Conservation (phyloP, 30 jellyfish, hydroid and myxozoan species). For the Chrysaora quinquecirrha region DNA sequence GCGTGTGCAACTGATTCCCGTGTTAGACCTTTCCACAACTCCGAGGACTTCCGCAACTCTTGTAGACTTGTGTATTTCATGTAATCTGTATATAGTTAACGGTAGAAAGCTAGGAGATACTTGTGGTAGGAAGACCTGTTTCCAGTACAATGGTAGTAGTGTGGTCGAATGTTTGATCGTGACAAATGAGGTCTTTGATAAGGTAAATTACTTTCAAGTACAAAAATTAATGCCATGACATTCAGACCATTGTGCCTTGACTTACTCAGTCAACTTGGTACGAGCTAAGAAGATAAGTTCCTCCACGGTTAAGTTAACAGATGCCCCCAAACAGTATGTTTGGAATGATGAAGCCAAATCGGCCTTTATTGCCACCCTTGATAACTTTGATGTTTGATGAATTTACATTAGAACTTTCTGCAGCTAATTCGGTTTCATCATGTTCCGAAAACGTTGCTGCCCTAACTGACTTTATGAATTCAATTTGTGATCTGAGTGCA, state of each 20-base stretch:
- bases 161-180: conserved; percentile 8
- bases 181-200: background rate
- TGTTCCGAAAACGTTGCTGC: background rate
- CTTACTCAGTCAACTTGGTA: conserved; percentile 6
- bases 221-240: background rate
- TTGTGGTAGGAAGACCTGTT: conserved; percentile 13
- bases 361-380: conserved; percentile 7
- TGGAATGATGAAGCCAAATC: background rate
- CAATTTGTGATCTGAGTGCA: background rate
- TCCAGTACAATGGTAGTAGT: conserved; percentile 2
- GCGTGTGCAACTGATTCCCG: background rate
- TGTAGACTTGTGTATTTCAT: conserved; percentile 15
- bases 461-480: background rate
- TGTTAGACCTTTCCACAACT: background rate
- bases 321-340: conserved; percentile 3
- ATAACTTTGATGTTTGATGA: background rate
- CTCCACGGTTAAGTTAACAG: background rate
- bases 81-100: conserved; percentile 14
- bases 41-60: background rate
- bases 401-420: background rate
- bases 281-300: background rate
- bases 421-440: background rate
- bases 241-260: conserved; percentile 21
- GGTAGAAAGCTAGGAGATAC: conserved; percentile 25
- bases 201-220: conserved; percentile 13